phyloP scores from a whole-genome alignment of 1,140 invertebrate species.

The Colletes gigas region DNA sequence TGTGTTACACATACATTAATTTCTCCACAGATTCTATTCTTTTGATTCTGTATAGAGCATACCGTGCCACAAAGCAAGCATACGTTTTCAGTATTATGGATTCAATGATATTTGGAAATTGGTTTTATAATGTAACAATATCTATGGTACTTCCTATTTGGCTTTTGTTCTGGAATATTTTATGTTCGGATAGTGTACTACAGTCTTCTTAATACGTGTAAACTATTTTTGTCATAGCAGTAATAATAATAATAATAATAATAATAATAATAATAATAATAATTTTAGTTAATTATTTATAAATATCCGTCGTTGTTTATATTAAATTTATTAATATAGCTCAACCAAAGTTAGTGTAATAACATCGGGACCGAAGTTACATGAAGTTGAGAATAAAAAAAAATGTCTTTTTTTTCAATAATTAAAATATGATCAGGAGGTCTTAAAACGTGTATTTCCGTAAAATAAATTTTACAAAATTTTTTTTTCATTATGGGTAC shows the following conservation, averaged over 20 bases:
- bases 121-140: slow-evolving; percentile 83
- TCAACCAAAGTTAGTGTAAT: no score
- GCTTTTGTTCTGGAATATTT: slow-evolving; percentile 83
- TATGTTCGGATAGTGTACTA: slow-evolving; percentile 44
- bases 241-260: neutral
- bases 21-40: slow-evolving; percentile 84
- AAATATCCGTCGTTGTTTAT: neutral
- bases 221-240: slow-evolving; percentile 2
- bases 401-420: no score
- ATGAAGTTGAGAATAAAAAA: no score
- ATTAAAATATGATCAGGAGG: no score
- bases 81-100: slow-evolving; percentile 91
- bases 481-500: no score
- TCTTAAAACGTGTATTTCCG: no score
- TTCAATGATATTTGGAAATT: slow-evolving; percentile 88
- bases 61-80: slow-evolving; percentile 87
- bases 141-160: slow-evolving; percentile 84
- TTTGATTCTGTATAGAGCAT: slow-evolving; percentile 80
- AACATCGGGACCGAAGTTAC: no score
- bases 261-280: neutral
- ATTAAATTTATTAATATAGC: no score
- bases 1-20: slow-evolving; percentile 83
- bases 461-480: no score
- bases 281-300: neutral
- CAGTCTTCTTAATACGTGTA: slow-evolving; percentile 21